Percentiles rank a stretch among this genome's conserved stretches.
These are phyloP conservation scores for Lepidothrix coronata DNA, from an alignment of 2,113 vertebrate genomes.

Conservation along the genomic window DNA sequence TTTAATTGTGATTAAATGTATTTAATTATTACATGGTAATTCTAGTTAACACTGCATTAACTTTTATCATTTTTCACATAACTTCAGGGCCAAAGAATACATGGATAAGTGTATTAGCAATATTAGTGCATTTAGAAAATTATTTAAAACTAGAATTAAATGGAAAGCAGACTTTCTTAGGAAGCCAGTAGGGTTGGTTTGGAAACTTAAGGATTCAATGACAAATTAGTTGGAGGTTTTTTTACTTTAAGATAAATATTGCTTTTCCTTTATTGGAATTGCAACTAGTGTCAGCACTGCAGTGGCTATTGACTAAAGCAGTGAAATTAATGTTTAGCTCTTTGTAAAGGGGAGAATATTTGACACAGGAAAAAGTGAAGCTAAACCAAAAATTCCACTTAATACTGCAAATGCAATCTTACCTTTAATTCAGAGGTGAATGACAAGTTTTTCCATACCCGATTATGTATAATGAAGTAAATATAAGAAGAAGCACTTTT, in stretches of 20 bases:
- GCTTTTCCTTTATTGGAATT: neutral
- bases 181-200: neutral
- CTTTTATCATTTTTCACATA: neutral
- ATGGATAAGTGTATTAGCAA: neutral
- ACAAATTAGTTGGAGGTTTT: neutral
- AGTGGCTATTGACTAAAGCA: neutral
- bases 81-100: neutral
- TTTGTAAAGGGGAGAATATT: neutral
- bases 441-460: neutral
- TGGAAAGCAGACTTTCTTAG: neutral
- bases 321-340: neutral
- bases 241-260: neutral
- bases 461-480: neutral
- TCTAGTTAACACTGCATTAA: neutral
- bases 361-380: neutral
- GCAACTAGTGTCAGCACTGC: neutral
- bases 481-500: neutral
- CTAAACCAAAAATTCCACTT: neutral
- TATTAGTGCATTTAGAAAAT: neutral
- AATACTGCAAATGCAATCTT: neutral
- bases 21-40: neutral
- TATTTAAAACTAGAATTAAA: neutral
- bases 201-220: neutral
- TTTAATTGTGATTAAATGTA: neutral
- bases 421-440: neutral